Conservation (phyloP, 2,797 vertebrate species). For the Micropoecilia bifurca region DNA sequence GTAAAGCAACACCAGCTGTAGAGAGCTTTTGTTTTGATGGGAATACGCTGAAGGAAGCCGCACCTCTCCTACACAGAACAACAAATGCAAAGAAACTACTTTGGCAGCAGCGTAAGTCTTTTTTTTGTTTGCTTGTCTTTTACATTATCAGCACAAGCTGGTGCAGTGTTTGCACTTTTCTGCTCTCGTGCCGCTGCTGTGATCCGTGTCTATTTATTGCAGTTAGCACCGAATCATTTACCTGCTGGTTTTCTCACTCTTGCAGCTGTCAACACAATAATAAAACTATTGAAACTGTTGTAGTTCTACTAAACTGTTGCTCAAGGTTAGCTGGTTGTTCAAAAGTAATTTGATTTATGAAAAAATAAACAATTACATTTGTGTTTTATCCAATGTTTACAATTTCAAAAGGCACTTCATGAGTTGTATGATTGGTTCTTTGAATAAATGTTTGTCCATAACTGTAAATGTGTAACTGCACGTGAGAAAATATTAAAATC, state of each 20-base stretch:
- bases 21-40: conserved; percentile 36
- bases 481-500: no score
- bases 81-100: conserved; percentile 23
- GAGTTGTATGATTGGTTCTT: not conserved
- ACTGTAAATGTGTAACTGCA: not conserved
- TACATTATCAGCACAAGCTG: not conserved
- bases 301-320: not conserved
- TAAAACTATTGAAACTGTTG: not conserved
- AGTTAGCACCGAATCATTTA: conserved; percentile 9
- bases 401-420: not conserved
- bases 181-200: conserved; percentile 12
- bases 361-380: not conserved
- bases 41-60: conserved; percentile 21
- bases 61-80: not conserved
- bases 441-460: not conserved
- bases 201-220: conserved; percentile 12
- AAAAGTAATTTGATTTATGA: not conserved
- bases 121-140: not conserved
- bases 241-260: conserved; percentile 1
- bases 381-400: not conserved
- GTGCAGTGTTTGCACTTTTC: conserved; percentile 48
- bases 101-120: conserved; percentile 52
- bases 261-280: conserved; percentile 1
- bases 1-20: conserved; percentile 43
- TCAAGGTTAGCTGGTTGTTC: not conserved